phyloP scores from a whole-genome alignment of 2,888 invertebrate genomes.

The Xylocampa areola region DNA sequence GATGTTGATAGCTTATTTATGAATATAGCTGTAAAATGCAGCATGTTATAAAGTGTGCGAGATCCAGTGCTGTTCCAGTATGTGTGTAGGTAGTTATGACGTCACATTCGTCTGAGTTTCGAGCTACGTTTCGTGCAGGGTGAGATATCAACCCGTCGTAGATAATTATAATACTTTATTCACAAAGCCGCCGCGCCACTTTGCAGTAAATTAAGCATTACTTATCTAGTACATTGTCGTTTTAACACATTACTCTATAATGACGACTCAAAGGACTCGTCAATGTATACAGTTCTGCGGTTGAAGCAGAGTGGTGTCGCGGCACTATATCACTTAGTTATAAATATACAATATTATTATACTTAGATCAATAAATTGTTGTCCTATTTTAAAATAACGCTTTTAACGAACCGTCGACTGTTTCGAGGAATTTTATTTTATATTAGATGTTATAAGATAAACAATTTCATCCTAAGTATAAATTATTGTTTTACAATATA shows the following conservation, averaged over 20 bases:
- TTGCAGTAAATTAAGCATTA: slow-evolving; percentile 1
- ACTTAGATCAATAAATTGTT: slow-evolving; percentile 41
- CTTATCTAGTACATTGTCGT: neutral
- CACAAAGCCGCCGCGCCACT: slow-evolving; percentile 7
- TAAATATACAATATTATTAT: slow-evolving; percentile 26
- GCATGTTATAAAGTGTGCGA: slow-evolving; percentile 5
- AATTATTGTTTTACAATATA: slow-evolving; percentile 51
- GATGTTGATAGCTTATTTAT: slow-evolving; percentile 30
- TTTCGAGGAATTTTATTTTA: slow-evolving; percentile 55
- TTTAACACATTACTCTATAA: neutral
- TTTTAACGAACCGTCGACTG: slow-evolving; percentile 52
- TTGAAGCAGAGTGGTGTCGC: slow-evolving; percentile 11
- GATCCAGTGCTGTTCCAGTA: slow-evolving; percentile 3
- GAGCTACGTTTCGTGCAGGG: slow-evolving; percentile 1
- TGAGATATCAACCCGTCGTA: neutral
- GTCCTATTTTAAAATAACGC: slow-evolving; percentile 46
- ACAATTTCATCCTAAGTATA: slow-evolving; percentile 43
- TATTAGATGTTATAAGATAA: slow-evolving; percentile 49
- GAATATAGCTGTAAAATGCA: slow-evolving; percentile 32
- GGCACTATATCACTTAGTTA: slow-evolving; percentile 22
- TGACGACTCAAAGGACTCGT: neutral
- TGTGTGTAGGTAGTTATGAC: slow-evolving; percentile 6
- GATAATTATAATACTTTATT: slow-evolving; percentile 23
- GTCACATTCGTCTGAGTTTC: neutral
- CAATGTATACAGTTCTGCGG: neutral